Percentiles rank a stretch among this genome's conserved stretches.
These are phyloP conservation scores for Anas acuta DNA, from an alignment of 2,797 vertebrate genomes.

Conservation along the genomic window DNA sequence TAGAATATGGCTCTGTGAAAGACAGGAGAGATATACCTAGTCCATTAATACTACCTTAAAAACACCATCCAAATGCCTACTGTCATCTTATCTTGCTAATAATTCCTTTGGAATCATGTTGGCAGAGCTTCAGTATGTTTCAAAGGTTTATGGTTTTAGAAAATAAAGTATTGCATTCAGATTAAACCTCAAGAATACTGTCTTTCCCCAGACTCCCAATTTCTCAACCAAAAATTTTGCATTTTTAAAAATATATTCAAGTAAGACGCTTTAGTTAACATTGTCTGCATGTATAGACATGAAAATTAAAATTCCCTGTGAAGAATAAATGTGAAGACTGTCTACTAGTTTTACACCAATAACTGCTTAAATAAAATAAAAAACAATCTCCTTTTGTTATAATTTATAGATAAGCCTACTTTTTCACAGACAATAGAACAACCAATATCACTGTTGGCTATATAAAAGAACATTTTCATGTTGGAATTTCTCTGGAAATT, in stretches of 20 bases:
- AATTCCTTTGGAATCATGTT: background rate
- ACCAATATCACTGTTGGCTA: background rate
- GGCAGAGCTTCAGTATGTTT: background rate
- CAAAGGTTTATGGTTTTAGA: background rate
- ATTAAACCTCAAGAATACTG: background rate
- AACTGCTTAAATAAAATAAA: background rate
- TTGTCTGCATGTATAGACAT: background rate
- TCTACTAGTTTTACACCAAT: background rate
- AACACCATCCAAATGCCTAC: background rate
- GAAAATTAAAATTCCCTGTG: background rate
- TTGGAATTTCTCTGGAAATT: background rate
- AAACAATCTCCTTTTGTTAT: background rate
- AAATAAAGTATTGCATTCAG: background rate
- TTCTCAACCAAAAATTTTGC: background rate
- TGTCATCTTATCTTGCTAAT: background rate
- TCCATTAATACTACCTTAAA: background rate
- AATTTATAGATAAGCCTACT: background rate
- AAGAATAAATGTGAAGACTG: background rate
- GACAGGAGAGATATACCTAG: background rate
- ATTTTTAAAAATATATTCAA: background rate
- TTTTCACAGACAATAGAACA: background rate
- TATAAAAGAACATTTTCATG: background rate
- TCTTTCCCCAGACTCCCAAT: accelerated
- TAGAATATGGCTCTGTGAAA: background rate
- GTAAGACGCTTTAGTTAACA: background rate